Evolutionary conservation across 2,113 vertebrate species (phyloP).

Genomic region (Galbula dea): DNA sequence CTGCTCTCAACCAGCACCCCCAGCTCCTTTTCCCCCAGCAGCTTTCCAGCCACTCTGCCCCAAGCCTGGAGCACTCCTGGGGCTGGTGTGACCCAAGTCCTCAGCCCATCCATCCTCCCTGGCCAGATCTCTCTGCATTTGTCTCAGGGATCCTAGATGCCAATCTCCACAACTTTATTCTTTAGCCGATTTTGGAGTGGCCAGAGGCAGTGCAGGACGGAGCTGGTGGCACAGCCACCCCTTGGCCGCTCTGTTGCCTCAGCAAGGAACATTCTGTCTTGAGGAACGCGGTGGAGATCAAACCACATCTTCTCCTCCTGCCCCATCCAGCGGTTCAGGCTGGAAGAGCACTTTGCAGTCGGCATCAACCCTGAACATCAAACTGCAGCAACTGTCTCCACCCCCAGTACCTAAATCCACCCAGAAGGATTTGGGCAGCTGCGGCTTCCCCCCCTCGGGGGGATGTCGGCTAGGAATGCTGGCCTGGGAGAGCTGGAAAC

Average conservation of each 20-base stretch:
- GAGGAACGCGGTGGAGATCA: rapidly evolving
- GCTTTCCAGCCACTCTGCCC: too few species aligned
- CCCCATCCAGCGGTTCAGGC: conserved; percentile 21
- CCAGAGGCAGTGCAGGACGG: neutral
- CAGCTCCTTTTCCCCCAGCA: too few species aligned
- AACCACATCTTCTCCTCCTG: neutral
- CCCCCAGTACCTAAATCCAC: neutral
- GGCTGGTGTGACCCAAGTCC: too few species aligned
- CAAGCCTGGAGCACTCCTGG: too few species aligned
- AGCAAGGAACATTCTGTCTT: rapidly evolving
- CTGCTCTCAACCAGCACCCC: too few species aligned
- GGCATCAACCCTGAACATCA: rapidly evolving
- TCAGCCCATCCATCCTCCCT: too few species aligned
- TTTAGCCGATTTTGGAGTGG: neutral
- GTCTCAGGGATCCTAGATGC: too few species aligned
- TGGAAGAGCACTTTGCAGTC: neutral
- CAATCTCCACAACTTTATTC: neutral
- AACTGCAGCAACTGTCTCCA: rapidly evolving
- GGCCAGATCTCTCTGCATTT: too few species aligned
- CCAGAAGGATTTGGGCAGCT: neutral
- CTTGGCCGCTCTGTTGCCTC: neutral
- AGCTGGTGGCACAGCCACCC: neutral
- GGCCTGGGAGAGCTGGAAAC: neutral
- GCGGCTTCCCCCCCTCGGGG: neutral
- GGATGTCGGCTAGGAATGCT: neutral